Percentiles rank a stretch among this genome's conserved stretches.
Conservation (phyloP, 1,140 invertebrate genomes). For the Lutraria rhynchaena region DNA sequence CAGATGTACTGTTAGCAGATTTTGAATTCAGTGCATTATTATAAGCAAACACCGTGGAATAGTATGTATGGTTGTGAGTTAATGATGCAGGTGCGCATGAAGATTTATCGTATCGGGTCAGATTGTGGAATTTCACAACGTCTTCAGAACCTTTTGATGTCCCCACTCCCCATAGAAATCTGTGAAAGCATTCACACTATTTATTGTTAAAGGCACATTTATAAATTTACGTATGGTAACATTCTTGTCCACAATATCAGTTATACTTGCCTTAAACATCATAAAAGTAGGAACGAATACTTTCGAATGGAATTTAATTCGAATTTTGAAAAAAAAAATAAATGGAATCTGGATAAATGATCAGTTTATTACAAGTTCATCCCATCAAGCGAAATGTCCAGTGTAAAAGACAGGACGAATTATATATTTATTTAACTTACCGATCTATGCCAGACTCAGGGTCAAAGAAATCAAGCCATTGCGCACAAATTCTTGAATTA, state of each 20-base stretch:
- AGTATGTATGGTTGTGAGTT: conserved; percentile 30
- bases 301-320: no score
- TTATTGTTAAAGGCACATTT: no score
- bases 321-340: no score
- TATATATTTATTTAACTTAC: no score
- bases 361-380: no score
- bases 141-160: conserved; percentile 8
- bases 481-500: conserved; percentile 57
- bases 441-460: conserved; percentile 64
- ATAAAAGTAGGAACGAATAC: no score
- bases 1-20: conserved; percentile 26
- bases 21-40: conserved; percentile 49
- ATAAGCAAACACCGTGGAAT: conserved; percentile 40
- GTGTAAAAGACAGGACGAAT: no score
- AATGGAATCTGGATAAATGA: no score
- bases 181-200: not conserved
- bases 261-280: no score
- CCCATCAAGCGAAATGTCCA: no score
- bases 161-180: conserved; percentile 44
- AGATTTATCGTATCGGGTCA: conserved; percentile 32
- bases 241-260: no score
- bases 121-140: conserved; percentile 29
- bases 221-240: no score
- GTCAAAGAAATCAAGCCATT: conserved; percentile 68
- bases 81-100: conserved; percentile 1